Evolutionary conservation across 1,140 invertebrate genomes (phyloP).

Genomic region (Conus ventricosus): DNA sequence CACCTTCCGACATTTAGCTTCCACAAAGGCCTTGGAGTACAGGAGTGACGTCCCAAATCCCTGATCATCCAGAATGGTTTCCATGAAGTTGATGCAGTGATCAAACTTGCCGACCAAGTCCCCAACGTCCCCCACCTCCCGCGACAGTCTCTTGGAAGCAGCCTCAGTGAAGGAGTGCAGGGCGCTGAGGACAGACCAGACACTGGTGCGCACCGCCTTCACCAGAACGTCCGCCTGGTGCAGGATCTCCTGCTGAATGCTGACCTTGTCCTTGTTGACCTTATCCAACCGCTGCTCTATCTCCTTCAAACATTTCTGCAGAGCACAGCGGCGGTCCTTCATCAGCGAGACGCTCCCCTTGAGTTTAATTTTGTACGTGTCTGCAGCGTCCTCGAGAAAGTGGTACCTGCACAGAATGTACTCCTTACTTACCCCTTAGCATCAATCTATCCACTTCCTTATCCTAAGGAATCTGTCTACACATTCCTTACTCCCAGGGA

Average conservation of each 20-base stretch:
- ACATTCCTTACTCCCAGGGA: too few relatives aligned
- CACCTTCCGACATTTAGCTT: slow-evolving; percentile 48
- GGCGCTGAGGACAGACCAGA: slow-evolving; percentile 41
- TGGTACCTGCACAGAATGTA: slow-evolving; percentile 80
- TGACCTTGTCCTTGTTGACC: slow-evolving; percentile 37
- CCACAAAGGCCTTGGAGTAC: slow-evolving; percentile 47
- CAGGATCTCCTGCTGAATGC: slow-evolving; percentile 41
- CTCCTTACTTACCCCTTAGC: too few relatives aligned
- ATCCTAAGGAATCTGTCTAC: too few relatives aligned
- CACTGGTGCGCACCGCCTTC: slow-evolving; percentile 42
- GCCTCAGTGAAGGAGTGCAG: slow-evolving; percentile 48
- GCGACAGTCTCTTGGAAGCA: slow-evolving; percentile 78
- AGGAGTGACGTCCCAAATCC: slow-evolving; percentile 85
- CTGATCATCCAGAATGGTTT: slow-evolving; percentile 83
- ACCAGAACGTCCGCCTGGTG: slow-evolving; percentile 45
- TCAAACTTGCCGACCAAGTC: slow-evolving; percentile 75
- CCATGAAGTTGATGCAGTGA: slow-evolving; percentile 90
- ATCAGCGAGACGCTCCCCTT: slow-evolving; percentile 44
- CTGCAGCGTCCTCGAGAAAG: slow-evolving; percentile 91
- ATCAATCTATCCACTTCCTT: too few relatives aligned
- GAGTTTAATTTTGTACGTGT: slow-evolving; percentile 79
- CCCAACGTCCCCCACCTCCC: slow-evolving; percentile 78
- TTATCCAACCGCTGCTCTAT: slow-evolving; percentile 45
- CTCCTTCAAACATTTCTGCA: slow-evolving; percentile 30
- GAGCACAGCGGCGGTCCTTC: slow-evolving; percentile 37